phyloP scores from a whole-genome alignment of 2,888 invertebrate species.

The Metalampra italica region DNA sequence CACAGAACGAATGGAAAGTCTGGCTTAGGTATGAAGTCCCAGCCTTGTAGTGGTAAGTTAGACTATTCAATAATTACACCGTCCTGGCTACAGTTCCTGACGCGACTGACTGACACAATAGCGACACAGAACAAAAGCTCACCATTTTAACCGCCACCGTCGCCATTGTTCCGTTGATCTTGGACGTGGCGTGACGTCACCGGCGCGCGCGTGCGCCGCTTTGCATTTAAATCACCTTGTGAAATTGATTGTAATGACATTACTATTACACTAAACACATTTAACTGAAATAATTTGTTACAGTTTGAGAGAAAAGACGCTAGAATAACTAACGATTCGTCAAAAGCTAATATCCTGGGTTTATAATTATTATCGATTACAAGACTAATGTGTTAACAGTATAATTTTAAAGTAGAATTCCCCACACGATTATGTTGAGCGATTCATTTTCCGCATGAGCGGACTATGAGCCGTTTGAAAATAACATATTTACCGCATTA shows the following conservation, averaged over 20 bases:
- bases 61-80: no score
- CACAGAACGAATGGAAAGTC: no score
- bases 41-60: no score
- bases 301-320: no score
- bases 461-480: constrained; percentile 50
- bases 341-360: no score
- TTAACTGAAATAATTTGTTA: neutral
- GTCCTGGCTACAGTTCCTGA: neutral
- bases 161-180: constrained; percentile 70
- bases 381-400: no score
- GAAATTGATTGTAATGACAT: constrained; percentile 49
- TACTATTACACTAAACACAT: constrained; percentile 23
- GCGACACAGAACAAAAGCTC: constrained; percentile 67
- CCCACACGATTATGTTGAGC: neutral
- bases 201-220: constrained; percentile 69
- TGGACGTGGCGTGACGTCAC: constrained; percentile 69
- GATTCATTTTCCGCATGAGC: constrained; percentile 49
- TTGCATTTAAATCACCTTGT: constrained; percentile 64
- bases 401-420: no score
- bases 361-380: no score
- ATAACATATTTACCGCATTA: constrained; percentile 61
- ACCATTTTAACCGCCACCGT: constrained; percentile 58
- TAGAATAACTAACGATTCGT: no score
- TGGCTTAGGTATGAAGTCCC: no score
- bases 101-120: constrained; percentile 47